Conservation (phyloP, 2,797 vertebrate genomes). For the Mareca penelope region DNA sequence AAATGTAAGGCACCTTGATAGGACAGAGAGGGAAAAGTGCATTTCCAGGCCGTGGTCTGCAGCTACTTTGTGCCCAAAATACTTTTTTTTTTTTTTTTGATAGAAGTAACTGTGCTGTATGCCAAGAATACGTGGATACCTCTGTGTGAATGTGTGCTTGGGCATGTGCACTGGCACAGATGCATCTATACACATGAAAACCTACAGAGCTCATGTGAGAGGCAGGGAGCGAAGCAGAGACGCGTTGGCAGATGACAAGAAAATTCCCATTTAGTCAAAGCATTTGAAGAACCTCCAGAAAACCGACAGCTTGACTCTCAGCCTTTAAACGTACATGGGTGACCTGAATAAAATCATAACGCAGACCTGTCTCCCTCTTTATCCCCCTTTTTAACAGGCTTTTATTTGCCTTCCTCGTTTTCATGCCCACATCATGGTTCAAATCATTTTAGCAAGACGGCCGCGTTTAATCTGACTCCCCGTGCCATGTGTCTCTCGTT, state of each 20-base stretch:
- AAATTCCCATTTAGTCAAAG: conserved; percentile 27
- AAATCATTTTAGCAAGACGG: conserved; percentile 15
- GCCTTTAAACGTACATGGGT: conserved; percentile 7
- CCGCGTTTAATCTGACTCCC: conserved; percentile 60
- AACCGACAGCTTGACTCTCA: conserved; percentile 20
- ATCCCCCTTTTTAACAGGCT: not conserved
- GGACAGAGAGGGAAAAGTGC: not conserved
- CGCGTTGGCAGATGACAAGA: not conserved
- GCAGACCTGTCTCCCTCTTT: conserved; percentile 20
- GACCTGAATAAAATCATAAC: conserved; percentile 50
- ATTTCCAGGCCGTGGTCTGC: not conserved
- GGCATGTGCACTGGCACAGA: rapidly evolving
- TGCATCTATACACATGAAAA: not conserved
- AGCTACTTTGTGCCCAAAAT: not conserved
- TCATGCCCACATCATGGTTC: conserved; percentile 21
- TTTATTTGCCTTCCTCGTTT: conserved; percentile 62
- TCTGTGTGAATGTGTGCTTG: not conserved
- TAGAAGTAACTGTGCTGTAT: not conserved
- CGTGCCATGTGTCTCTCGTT: conserved; percentile 50
- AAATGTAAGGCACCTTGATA: conserved; percentile 25
- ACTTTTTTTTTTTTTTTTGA: not conserved
- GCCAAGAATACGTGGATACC: rapidly evolving
- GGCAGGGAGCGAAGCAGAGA: not conserved
- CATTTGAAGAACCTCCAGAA: not conserved
- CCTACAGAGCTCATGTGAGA: not conserved